A percentile compares a stretch with the other conserved stretches of the same genome.
These are phyloP conservation scores for Bucco capensis DNA, from an alignment of 2,113 vertebrate species.

Conservation along the genomic window DNA sequence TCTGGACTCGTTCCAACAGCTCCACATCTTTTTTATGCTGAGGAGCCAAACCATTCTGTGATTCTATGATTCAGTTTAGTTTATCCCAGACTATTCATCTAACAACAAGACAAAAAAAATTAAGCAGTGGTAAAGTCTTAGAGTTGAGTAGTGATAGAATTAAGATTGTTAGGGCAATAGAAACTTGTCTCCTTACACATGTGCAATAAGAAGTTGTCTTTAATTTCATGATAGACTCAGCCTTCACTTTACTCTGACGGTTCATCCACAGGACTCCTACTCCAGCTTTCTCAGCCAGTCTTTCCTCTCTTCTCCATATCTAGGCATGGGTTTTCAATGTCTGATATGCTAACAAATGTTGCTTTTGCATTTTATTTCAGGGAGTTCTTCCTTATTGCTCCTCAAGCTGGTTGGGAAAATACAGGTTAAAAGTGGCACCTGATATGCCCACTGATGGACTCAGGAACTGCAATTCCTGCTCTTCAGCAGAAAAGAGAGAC, in stretches of 20 bases:
- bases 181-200: neutral
- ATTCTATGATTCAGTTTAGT: too few relatives aligned
- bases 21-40: too few relatives aligned
- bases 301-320: neutral
- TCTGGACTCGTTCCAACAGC: too few relatives aligned
- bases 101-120: neutral
- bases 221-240: neutral
- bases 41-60: too few relatives aligned
- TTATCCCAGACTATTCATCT: neutral
- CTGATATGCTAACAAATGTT: neutral
- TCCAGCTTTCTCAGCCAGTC: neutral
- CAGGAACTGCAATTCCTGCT: neutral
- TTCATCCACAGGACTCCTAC: neutral
- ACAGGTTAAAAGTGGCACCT: neutral
- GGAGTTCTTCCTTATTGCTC: neutral
- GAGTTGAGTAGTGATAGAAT: neutral
- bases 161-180: neutral
- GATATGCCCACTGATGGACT: neutral
- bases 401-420: neutral
- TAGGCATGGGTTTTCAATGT: neutral
- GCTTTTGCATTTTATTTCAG: neutral
- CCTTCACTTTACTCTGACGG: neutral
- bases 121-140: neutral
- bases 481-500: neutral
- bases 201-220: neutral